Evolutionary conservation across 2,888 invertebrate genomes (phyloP).

Genomic region (Nephrocerus scutellatus): DNA sequence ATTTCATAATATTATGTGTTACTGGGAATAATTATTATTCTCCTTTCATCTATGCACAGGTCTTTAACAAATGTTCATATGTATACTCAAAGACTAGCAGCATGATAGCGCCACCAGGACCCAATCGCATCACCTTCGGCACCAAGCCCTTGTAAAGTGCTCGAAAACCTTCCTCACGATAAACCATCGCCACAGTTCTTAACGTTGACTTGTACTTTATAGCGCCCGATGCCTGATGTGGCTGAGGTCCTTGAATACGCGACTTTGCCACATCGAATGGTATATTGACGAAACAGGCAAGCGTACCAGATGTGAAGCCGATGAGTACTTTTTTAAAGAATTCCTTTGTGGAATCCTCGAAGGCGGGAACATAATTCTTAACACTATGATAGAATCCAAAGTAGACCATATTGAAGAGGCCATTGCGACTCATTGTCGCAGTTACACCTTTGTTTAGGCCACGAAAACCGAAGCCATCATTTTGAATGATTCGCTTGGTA

Average conservation of each 20-base stretch:
- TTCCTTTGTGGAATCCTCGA: conserved; percentile 60
- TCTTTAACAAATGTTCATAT: conserved; percentile 61
- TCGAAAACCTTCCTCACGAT: conserved; percentile 78
- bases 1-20: too few relatives aligned
- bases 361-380: conserved; percentile 64
- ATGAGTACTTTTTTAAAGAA: conserved; percentile 70
- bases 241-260: conserved; percentile 90
- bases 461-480: conserved; percentile 67
- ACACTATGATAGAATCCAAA: conserved; percentile 93
- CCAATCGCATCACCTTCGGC: conserved; percentile 84
- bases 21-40: too few relatives aligned
- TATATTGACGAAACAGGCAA: conserved; percentile 83
- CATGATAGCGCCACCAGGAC: conserved; percentile 95
- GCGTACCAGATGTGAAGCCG: conserved; percentile 79
- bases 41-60: conserved; percentile 47
- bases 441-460: conserved; percentile 84
- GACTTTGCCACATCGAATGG: conserved; percentile 96
- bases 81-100: conserved; percentile 84
- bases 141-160: conserved; percentile 88
- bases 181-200: conserved; percentile 64
- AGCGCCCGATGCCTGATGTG: conserved; percentile 58
- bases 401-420: conserved; percentile 87
- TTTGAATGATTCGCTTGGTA: conserved; percentile 69
- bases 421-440: conserved; percentile 83
- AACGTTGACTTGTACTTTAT: conserved; percentile 75